Conservation (phyloP, 2,888 invertebrate genomes). For the Drosophila mimetica region DNA sequence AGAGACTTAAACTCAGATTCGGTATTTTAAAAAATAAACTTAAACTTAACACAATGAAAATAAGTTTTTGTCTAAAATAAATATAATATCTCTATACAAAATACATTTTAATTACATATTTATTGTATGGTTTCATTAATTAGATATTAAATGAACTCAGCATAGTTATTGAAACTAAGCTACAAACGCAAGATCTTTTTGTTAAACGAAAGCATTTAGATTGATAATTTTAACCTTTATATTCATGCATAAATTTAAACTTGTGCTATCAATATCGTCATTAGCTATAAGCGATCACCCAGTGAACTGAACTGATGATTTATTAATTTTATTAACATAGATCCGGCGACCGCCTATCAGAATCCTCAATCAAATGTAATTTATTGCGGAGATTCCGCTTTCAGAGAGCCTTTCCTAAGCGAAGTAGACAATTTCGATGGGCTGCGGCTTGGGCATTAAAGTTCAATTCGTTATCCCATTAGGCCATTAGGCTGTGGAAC, state of each 20-base stretch:
- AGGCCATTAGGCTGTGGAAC: conserved; percentile 39
- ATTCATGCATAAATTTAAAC: conserved; percentile 10
- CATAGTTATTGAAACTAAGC: background rate
- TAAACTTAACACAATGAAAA: too few relatives aligned
- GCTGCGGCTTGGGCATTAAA: conserved; percentile 24
- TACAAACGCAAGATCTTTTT: background rate
- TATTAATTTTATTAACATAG: conserved; percentile 33
- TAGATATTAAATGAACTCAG: conserved; percentile 5
- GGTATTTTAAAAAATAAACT: too few relatives aligned
- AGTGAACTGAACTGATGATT: conserved; percentile 23
- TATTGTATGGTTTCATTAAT: too few relatives aligned
- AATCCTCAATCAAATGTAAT: conserved; percentile 42
- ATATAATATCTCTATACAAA: too few relatives aligned
- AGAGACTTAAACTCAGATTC: too few relatives aligned
- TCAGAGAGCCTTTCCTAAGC: background rate
- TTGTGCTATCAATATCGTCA: background rate
- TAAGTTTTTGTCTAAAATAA: too few relatives aligned
- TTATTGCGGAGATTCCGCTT: conserved; percentile 17
- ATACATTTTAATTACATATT: too few relatives aligned
- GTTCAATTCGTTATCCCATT: conserved; percentile 42
- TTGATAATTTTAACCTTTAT: conserved; percentile 6
- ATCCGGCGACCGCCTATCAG: conserved; percentile 2
- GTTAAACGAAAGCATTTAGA: conserved; percentile 1
- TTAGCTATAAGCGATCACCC: conserved; percentile 14
- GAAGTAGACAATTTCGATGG: conserved; percentile 15